Evolutionary conservation across 2,888 invertebrate genomes (phyloP).

Genomic region (Eledone cirrhosa): DNA sequence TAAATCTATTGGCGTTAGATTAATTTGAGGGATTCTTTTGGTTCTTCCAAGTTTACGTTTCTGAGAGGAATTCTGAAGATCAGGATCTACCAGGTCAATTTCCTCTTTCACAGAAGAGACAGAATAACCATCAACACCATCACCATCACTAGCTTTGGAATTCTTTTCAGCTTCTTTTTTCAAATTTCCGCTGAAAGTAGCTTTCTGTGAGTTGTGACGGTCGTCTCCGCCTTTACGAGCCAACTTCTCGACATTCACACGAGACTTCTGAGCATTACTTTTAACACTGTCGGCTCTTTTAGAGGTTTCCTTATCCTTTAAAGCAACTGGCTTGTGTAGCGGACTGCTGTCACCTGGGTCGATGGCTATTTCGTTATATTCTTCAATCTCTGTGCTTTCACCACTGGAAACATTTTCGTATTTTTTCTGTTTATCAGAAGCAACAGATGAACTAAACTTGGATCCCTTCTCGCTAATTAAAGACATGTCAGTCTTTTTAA

Average conservation of each 20-base stretch:
- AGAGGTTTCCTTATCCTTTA: neutral
- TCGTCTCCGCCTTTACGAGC: neutral
- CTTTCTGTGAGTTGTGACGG: neutral
- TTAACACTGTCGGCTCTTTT: neutral
- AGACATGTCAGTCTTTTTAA: neutral
- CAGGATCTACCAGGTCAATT: too few relatives aligned
- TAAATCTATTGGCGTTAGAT: neutral
- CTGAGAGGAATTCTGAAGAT: constrained; percentile 10
- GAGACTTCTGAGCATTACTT: neutral
- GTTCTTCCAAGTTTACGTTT: constrained; percentile 16
- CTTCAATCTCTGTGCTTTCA: constrained; percentile 17
- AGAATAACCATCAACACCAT: neutral
- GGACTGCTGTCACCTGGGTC: constrained; percentile 5
- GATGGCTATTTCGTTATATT: constrained; percentile 5
- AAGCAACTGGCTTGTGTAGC: neutral
- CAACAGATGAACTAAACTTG: neutral
- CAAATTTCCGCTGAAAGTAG: neutral
- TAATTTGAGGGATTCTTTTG: neutral
- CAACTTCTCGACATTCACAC: neutral
- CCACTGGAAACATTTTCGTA: constrained; percentile 19
- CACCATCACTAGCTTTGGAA: neutral
- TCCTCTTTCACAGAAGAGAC: neutral
- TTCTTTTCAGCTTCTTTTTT: neutral
- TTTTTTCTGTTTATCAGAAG: neutral
- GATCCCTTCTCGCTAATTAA: neutral